phyloP scores from a whole-genome alignment of 2,888 invertebrate species.

The Athetis lepigone region DNA sequence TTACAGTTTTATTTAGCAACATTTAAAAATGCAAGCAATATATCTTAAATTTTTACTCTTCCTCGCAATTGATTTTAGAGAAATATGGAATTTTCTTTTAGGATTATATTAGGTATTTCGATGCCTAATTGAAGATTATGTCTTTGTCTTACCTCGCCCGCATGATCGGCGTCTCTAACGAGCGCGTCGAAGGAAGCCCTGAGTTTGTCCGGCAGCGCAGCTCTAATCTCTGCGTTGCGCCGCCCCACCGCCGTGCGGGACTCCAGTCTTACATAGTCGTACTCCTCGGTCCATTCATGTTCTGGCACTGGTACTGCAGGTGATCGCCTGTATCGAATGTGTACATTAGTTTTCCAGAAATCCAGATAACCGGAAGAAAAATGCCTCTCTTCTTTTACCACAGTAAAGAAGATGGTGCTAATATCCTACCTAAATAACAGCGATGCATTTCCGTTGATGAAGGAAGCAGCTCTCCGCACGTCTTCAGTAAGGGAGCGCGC shows the following conservation, averaged over 20 bases:
- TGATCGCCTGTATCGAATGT: conserved; percentile 74
- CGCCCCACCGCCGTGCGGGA: conserved; percentile 93
- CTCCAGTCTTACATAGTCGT: conserved; percentile 97
- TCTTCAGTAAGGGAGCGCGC: conserved; percentile 97
- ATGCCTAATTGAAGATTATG: neutral
- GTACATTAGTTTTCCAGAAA: neutral
- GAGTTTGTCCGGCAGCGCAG: conserved; percentile 93
- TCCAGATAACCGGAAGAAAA: no score
- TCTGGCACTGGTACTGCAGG: conserved; percentile 81
- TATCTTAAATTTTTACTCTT: no score
- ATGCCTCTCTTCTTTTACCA: neutral
- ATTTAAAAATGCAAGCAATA: no score
- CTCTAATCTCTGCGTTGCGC: conserved; percentile 93
- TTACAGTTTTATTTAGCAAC: conserved; percentile 1
- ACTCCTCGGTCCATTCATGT: conserved; percentile 95
- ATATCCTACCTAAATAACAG: conserved; percentile 93
- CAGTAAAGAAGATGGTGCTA: neutral
- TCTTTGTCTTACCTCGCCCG: conserved; percentile 82
- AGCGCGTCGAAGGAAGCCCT: conserved; percentile 94
- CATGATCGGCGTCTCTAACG: conserved; percentile 93
- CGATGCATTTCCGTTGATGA: conserved; percentile 96
- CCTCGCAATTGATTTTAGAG: no score
- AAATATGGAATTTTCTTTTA: no score
- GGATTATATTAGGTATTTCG: neutral
- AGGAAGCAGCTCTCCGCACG: conserved; percentile 96